phyloP scores from a whole-genome alignment of 2,888 invertebrate genomes.

The Phortica magna region DNA sequence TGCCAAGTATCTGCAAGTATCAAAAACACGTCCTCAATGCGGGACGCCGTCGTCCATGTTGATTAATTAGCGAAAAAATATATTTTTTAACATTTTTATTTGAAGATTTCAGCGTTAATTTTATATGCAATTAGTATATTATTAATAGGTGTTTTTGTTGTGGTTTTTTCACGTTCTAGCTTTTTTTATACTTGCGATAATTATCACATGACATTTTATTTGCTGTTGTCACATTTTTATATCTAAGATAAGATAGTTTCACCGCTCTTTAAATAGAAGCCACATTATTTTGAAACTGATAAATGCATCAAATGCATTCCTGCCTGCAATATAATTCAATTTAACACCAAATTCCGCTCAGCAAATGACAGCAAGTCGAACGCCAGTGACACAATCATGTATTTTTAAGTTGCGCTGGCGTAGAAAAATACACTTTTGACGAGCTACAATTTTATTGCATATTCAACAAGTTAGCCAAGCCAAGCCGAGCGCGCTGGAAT shows the following conservation, averaged over 20 bases:
- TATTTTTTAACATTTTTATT: neutral
- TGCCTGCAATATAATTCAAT: neutral
- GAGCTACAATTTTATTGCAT: conserved; percentile 19
- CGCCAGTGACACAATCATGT: too few species aligned
- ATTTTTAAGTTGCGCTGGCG: neutral
- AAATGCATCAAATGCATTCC: neutral
- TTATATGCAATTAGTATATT: conserved; percentile 9
- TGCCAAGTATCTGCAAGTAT: neutral
- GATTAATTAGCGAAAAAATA: conserved; percentile 15
- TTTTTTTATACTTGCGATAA: neutral
- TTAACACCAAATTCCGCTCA: neutral
- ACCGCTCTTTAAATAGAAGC: too few species aligned
- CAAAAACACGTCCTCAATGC: neutral
- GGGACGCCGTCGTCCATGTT: neutral
- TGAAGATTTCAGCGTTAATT: neutral
- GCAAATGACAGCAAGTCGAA: too few species aligned
- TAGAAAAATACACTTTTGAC: neutral
- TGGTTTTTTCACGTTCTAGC: too few species aligned
- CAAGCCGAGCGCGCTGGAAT: neutral
- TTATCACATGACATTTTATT: conserved; percentile 2
- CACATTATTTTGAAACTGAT: neutral
- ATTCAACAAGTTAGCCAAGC: conserved; percentile 10
- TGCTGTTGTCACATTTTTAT: neutral
- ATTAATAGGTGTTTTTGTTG: neutral
- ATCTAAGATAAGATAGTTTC: neutral